Conservation (phyloP, 1,140 invertebrate species). For the Episyrphus balteatus region DNA sequence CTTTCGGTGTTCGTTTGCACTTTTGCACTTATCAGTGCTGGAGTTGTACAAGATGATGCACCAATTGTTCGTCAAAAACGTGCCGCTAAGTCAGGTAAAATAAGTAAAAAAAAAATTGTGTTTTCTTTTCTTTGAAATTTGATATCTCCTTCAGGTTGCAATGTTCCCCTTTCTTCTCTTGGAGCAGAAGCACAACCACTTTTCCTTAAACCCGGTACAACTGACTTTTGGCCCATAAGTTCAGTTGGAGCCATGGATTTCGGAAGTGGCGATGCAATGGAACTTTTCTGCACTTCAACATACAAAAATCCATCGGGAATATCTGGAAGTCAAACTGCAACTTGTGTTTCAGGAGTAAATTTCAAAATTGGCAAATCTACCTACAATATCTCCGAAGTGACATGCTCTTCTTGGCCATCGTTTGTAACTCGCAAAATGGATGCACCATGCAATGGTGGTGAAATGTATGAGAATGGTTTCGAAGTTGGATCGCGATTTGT, state of each 20-base stretch:
- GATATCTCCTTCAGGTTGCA: no score
- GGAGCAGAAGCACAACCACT: conserved; percentile 16
- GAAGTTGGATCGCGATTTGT: conserved; percentile 23
- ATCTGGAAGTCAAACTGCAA: conserved; percentile 13
- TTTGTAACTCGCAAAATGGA: conserved; percentile 27
- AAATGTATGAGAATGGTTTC: conserved; percentile 18
- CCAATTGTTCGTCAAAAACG: no score
- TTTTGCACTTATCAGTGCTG: no score
- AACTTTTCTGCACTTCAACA: conserved; percentile 23
- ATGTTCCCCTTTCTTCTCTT: no score
- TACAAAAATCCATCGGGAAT: conserved; percentile 22
- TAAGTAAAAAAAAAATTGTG: no score
- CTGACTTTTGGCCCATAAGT: conserved; percentile 16
- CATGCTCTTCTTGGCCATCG: conserved; percentile 19
- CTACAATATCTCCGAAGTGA: conserved; percentile 18
- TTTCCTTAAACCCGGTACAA: conserved; percentile 19
- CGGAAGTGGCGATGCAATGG: conserved; percentile 17
- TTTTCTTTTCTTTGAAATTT: no score
- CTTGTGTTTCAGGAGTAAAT: conserved; percentile 17
- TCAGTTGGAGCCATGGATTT: conserved; percentile 17
- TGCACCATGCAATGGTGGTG: conserved; percentile 22
- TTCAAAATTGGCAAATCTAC: conserved; percentile 18
- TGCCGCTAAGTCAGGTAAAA: no score
- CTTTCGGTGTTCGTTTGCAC: no score
- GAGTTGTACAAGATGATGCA: no score